Evolutionary conservation across 2,113 vertebrate species (phyloP).

Genomic region (Calyptommatus sinebrachiatus): DNA sequence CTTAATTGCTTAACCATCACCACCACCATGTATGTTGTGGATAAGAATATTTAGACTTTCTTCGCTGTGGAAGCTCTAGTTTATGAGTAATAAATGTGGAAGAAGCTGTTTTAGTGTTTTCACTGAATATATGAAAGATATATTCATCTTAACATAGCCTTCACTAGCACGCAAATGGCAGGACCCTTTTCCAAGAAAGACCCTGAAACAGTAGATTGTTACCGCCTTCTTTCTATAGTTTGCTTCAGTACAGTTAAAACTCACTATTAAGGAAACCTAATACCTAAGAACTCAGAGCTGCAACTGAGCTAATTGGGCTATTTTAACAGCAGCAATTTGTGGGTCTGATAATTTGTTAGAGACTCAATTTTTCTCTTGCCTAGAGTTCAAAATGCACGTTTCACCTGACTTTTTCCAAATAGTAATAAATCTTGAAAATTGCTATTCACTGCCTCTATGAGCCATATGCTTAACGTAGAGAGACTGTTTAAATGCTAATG

Average conservation of each 20-base stretch:
- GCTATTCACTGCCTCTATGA: background rate
- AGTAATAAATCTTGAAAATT: conserved; percentile 18
- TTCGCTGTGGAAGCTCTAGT: background rate
- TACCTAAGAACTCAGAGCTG: background rate
- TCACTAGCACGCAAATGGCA: no score
- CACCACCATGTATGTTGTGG: no score
- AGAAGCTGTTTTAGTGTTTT: background rate
- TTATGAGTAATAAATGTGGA: background rate
- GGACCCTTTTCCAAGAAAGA: no score
- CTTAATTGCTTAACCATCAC: no score
- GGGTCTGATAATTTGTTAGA: background rate
- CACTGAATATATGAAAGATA: background rate
- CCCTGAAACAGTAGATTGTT: background rate
- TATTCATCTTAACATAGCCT: no score
- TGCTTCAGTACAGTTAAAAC: background rate
- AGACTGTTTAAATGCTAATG: conserved; percentile 29
- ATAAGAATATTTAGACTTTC: no score
- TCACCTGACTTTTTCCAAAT: background rate
- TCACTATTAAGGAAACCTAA: background rate
- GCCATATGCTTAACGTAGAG: background rate
- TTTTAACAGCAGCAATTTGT: conserved; percentile 1
- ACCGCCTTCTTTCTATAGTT: background rate
- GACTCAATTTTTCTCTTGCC: background rate
- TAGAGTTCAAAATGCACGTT: background rate
- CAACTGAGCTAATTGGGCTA: background rate